phyloP scores from a whole-genome alignment of 1,140 invertebrate genomes.

The Chlorops oryzae region DNA sequence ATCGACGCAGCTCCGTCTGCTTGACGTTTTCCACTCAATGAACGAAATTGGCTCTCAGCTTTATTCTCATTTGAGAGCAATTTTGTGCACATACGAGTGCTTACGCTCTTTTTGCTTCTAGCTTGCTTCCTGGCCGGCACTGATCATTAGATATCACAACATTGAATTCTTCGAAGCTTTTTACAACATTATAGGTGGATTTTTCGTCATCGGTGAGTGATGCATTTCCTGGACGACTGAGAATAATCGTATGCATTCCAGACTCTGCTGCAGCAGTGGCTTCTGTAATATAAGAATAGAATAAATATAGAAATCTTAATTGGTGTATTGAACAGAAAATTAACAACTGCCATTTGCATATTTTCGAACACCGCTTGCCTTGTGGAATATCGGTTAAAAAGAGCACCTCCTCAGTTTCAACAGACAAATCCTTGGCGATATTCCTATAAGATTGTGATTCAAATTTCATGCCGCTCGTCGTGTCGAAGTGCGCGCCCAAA shows the following conservation, averaged over 20 bases:
- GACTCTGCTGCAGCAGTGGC: constrained; percentile 70
- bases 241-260: constrained; percentile 62
- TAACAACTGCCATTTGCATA: too few relatives aligned
- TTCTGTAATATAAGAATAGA: constrained; percentile 53
- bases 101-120: too few relatives aligned
- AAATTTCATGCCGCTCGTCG: constrained; percentile 72
- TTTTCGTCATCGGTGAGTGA: constrained; percentile 40
- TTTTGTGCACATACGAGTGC: too few relatives aligned
- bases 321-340: too few relatives aligned
- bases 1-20: too few relatives aligned
- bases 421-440: constrained; percentile 64
- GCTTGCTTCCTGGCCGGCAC: too few relatives aligned
- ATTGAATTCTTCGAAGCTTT: too few relatives aligned
- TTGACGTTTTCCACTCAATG: too few relatives aligned
- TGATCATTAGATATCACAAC: too few relatives aligned
- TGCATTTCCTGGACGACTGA: constrained; percentile 72
- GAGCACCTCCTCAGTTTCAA: constrained; percentile 60
- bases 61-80: too few relatives aligned
- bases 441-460: constrained; percentile 66
- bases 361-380: too few relatives aligned
- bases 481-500: constrained; percentile 82
- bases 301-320: not conserved
- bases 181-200: constrained; percentile 4
- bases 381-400: constrained; percentile 85
- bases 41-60: too few relatives aligned